Conservation (phyloP, 2,888 invertebrate genomes). For the Hypena proboscidalis region DNA sequence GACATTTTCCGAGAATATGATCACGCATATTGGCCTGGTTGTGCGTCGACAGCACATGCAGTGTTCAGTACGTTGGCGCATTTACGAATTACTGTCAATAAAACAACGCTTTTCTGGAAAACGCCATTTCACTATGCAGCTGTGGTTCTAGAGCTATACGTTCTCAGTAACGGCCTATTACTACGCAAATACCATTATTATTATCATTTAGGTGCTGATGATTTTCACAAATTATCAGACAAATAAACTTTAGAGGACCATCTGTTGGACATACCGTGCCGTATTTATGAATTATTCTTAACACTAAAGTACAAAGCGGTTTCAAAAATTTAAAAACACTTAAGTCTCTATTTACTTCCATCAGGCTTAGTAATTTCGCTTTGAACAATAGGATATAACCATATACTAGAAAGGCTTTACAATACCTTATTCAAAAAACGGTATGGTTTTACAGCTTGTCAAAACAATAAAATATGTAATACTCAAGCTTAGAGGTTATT, state of each 20-base stretch:
- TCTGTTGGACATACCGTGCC: conserved; percentile 17
- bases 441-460: conserved; percentile 7
- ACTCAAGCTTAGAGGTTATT: not conserved
- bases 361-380: conserved; percentile 10
- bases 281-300: conserved; percentile 11
- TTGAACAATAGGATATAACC: conserved; percentile 17
- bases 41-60: conserved; percentile 58
- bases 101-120: conserved; percentile 73
- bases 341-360: conserved; percentile 11
- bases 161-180: too few relatives aligned
- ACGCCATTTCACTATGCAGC: conserved; percentile 61
- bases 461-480: conserved; percentile 12
- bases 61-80: conserved; percentile 62
- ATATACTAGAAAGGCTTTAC: conserved; percentile 10
- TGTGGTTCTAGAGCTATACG: conserved; percentile 61
- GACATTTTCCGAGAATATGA: conserved; percentile 49
- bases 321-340: conserved; percentile 28
- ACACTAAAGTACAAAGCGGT: conserved; percentile 30
- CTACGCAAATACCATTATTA: too few relatives aligned
- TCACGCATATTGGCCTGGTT: conserved; percentile 45
- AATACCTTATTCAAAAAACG: conserved; percentile 5
- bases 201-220: conserved; percentile 29
- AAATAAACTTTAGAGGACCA: conserved; percentile 30
- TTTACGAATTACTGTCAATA: conserved; percentile 73
- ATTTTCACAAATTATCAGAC: conserved; percentile 33